A percentile compares a stretch with the other conserved stretches of the same genome.
phyloP scores from a whole-genome alignment of 2,888 invertebrate species.

The Lutraria lutraria region DNA sequence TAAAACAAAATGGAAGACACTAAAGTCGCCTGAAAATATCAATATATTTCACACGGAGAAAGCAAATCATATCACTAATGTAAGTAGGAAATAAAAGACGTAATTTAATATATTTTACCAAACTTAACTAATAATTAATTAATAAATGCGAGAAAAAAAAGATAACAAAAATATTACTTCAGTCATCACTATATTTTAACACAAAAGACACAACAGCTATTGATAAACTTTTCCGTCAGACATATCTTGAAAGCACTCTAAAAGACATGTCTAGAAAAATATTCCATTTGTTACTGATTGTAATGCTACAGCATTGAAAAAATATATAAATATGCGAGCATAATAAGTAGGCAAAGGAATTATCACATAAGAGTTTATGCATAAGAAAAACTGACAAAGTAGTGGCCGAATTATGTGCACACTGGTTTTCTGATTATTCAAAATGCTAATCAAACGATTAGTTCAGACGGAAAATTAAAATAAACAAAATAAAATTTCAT shows the following conservation, averaged over 20 bases:
- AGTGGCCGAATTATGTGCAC: background rate
- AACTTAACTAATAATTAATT: background rate
- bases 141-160: background rate
- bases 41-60: background rate
- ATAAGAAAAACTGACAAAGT: background rate
- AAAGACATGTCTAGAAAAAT: background rate
- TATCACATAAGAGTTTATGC: background rate
- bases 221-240: background rate
- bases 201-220: background rate
- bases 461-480: background rate
- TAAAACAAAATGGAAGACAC: slow-evolving; percentile 7
- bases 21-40: background rate
- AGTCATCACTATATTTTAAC: background rate
- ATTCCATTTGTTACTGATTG: slow-evolving; percentile 15
- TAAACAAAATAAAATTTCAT: background rate
- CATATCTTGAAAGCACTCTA: background rate
- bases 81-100: background rate
- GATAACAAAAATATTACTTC: no score
- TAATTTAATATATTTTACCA: background rate
- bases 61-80: background rate
- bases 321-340: background rate
- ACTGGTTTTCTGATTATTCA: background rate
- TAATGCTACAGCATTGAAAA: background rate
- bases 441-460: background rate
- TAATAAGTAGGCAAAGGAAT: background rate